Evolutionary conservation across 2,797 vertebrate genomes (phyloP).

Genomic region (Eurystomus glaucurus): DNA sequence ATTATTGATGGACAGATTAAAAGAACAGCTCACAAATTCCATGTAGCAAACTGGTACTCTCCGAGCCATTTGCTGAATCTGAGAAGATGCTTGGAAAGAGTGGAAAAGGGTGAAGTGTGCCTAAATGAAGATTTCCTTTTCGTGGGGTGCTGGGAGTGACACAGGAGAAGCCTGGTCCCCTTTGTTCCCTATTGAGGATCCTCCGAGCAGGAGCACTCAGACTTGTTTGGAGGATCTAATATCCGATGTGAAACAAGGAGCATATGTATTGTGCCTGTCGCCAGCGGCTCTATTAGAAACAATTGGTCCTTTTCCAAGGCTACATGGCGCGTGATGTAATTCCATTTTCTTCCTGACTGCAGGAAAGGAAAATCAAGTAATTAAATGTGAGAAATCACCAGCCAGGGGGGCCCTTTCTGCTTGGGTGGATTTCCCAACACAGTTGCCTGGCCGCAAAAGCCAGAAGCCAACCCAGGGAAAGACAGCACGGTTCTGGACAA

Average conservation of each 20-base stretch:
- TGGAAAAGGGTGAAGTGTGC: not conserved
- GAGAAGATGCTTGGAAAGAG: not conserved
- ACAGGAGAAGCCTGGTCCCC: constrained; percentile 82
- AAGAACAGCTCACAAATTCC: not conserved
- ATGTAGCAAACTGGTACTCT: not conserved
- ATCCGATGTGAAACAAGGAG: constrained; percentile 89
- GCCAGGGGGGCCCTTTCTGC: constrained; percentile 89
- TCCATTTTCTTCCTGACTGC: constrained; percentile 89
- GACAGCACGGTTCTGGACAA: constrained; percentile 87
- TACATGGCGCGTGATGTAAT: constrained; percentile 87
- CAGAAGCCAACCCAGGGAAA: constrained; percentile 80
- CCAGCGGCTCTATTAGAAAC: constrained; percentile 90
- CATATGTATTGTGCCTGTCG: constrained; percentile 82
- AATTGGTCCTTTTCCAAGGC: constrained; percentile 86
- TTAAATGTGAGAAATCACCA: constrained; percentile 95
- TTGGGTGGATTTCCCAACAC: constrained; percentile 90
- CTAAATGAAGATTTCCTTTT: constrained; percentile 94
- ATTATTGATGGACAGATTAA: not conserved
- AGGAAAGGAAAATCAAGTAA: constrained; percentile 93
- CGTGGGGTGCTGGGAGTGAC: constrained; percentile 84
- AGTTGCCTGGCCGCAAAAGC: constrained; percentile 85
- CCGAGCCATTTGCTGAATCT: not conserved
- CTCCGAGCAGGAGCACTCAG: constrained; percentile 84
- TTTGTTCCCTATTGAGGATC: constrained; percentile 89
- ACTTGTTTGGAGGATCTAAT: constrained; percentile 86